These are phyloP conservation scores for Gymnocheta viridis DNA, from an alignment of 2,888 invertebrate genomes.

Conservation along the genomic window DNA sequence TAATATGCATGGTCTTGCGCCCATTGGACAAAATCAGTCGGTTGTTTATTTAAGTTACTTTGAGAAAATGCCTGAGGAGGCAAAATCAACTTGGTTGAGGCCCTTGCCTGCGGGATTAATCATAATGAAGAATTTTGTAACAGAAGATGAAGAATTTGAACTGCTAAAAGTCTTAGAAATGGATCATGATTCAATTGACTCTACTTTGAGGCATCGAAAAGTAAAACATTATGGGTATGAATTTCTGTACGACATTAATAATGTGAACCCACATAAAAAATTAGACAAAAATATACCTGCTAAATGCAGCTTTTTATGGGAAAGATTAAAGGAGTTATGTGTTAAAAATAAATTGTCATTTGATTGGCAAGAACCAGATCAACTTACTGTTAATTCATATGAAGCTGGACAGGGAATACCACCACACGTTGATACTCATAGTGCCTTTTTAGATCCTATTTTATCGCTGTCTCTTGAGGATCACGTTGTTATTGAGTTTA, in stretches of 20 bases:
- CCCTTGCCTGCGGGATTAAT: conserved; percentile 87
- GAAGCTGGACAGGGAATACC: conserved; percentile 96
- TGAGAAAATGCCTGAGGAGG: conserved; percentile 71
- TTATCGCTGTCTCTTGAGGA: conserved; percentile 92
- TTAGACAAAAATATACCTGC: conserved; percentile 87
- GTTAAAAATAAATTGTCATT: conserved; percentile 80
- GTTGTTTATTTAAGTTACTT: conserved; percentile 85
- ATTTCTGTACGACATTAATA: conserved; percentile 93
- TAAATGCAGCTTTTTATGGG: conserved; percentile 86
- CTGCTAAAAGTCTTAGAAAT: conserved; percentile 82
- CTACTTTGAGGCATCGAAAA: conserved; percentile 89
- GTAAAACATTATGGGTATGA: conserved; percentile 96
- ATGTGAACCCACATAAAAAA: conserved; percentile 89
- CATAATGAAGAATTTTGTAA: conserved; percentile 88
- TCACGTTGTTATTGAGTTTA: conserved; percentile 94
- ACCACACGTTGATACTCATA: conserved; percentile 96
- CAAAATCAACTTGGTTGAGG: conserved; percentile 77
- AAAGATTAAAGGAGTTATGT: conserved; percentile 77
- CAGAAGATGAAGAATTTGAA: conserved; percentile 85
- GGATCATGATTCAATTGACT: conserved; percentile 65
- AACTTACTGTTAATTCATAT: conserved; percentile 93
- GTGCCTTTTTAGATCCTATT: conserved; percentile 94
- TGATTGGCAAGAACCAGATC: conserved; percentile 85
- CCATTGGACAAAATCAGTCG: conserved; percentile 84
- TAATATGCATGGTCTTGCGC: conserved; percentile 84